A percentile compares a stretch with the other conserved stretches of the same genome.
Conservation (phyloP, 2,888 invertebrate species). For the Drosophila vallismaia region DNA sequence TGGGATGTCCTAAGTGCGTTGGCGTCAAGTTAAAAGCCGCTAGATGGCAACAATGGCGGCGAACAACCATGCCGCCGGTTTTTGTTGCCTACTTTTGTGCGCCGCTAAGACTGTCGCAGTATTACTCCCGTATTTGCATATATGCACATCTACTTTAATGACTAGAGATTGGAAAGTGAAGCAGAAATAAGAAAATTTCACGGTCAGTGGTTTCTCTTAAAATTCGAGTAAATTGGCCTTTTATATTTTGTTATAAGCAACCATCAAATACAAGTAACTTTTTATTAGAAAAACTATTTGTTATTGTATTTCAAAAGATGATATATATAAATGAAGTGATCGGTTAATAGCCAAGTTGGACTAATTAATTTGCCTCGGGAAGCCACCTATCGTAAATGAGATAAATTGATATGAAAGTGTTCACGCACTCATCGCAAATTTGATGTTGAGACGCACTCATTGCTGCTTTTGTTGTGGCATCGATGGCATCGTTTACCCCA, state of each 20-base stretch:
- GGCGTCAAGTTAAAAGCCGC: constrained; percentile 48
- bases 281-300: background rate
- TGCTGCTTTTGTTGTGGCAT: constrained; percentile 38
- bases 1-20: constrained; percentile 61
- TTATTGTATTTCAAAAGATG: background rate
- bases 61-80: constrained; percentile 29
- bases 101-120: constrained; percentile 29
- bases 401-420: constrained; percentile 10
- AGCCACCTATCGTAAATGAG: background rate
- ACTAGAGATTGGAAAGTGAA: constrained; percentile 27
- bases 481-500: constrained; percentile 33
- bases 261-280: background rate
- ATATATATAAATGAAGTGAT: background rate
- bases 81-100: constrained; percentile 70
- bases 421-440: constrained; percentile 39
- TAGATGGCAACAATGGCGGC: constrained; percentile 53
- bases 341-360: background rate
- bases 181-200: constrained; percentile 19
- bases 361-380: background rate
- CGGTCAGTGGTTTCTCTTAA: constrained; percentile 12
- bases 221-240: background rate
- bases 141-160: constrained; percentile 15
- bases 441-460: constrained; percentile 31
- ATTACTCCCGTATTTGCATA: constrained; percentile 8
- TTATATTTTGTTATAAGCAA: background rate